Base-by-base conservation (phyloP, 2,888 invertebrate genomes). In the Seira musarum region DNA sequence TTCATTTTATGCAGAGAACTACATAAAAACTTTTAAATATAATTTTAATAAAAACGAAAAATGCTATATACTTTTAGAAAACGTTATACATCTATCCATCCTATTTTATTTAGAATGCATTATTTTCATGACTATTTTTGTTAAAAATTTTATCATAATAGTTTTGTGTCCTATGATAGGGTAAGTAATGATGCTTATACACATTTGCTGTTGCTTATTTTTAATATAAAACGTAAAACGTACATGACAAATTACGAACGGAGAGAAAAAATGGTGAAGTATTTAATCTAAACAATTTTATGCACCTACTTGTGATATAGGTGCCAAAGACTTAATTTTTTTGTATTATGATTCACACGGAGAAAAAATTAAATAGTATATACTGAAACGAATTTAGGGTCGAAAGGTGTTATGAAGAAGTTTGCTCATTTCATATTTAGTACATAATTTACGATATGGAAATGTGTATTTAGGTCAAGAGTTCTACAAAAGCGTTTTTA, bases 401-500 rank as follows among this genome's bases (percentile, higher is more conserved):
- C n/a, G n/a, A n/a, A n/a, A n/a, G n/a, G n/a, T n/a, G n/a, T n/a
- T n/a, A n/a, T n/a, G n/a, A n/a, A n/a, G n/a, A n/a, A n/a, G n/a
- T n/a, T n/a, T n/a, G n/a, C n/a, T n/a, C n/a, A n/a, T n/a, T n/a
- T n/a, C n/a, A n/a, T n/a, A n/a, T n/a, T n/a, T n/a, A n/a, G n/a
- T n/a, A n/a, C n/a, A n/a, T n/a, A n/a, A n/a, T n/a, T n/a, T n/a
- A n/a, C n/a, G n/a, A n/a, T n/a, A n/a, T n/a, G n/a, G n/a, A n/a
- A n/a, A n/a, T n/a, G n/a, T n/a, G n/a, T n/a, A n/a, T n/a, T n/a
- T n/a, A n/a, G n/a, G n/a, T n/a, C n/a, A n/a, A n/a, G n/a, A n/a
- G n/a, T 67, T 65, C 8, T 63, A 40, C 19, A n/a, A 19, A 78
- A 71, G 61, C 66, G 71, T 66, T 71, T 78, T 66, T 61, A 49